A percentile compares a stretch with the other conserved stretches of the same genome.
Evolutionary conservation across 2,797 vertebrate genomes (phyloP).

Genomic region (Periophthalmus magnuspinnatus): DNA sequence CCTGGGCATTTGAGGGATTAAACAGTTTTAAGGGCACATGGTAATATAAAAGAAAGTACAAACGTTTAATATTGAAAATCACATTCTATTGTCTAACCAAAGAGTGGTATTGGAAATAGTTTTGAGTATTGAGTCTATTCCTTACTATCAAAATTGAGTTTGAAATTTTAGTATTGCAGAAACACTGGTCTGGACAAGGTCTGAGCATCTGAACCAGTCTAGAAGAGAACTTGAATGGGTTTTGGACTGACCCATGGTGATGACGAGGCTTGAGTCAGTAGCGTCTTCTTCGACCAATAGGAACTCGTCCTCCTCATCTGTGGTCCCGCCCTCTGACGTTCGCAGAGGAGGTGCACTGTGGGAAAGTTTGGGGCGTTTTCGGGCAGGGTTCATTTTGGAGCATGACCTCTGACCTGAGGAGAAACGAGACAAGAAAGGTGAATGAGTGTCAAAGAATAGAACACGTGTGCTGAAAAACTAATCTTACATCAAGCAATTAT

Average conservation of each 20-base stretch:
- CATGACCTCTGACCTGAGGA: constrained; percentile 44
- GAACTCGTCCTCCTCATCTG: constrained; percentile 30
- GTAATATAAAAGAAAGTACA: too few relatives aligned
- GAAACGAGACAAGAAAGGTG: not conserved
- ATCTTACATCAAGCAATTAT: too few relatives aligned
- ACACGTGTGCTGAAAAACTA: too few relatives aligned
- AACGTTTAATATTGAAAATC: too few relatives aligned
- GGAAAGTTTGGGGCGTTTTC: constrained; percentile 51
- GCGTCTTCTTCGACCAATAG: constrained; percentile 66
- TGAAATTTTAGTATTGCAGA: too few relatives aligned
- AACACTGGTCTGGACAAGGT: not conserved
- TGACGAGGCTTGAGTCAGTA: constrained; percentile 69
- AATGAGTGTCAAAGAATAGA: not conserved
- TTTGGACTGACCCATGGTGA: constrained; percentile 66
- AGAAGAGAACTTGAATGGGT: not conserved
- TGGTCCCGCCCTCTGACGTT: not conserved
- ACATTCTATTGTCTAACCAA: too few relatives aligned
- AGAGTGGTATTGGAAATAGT: too few relatives aligned
- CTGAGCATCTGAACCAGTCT: not conserved
- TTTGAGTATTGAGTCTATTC: too few relatives aligned
- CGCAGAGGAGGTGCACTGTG: too few relatives aligned
- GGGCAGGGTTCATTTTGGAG: constrained; percentile 53
- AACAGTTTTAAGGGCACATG: too few relatives aligned
- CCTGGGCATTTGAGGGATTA: too few relatives aligned
- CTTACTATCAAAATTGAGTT: too few relatives aligned